Evolutionary conservation across 2,888 invertebrate genomes (phyloP).

Genomic region (Luperina testacea): DNA sequence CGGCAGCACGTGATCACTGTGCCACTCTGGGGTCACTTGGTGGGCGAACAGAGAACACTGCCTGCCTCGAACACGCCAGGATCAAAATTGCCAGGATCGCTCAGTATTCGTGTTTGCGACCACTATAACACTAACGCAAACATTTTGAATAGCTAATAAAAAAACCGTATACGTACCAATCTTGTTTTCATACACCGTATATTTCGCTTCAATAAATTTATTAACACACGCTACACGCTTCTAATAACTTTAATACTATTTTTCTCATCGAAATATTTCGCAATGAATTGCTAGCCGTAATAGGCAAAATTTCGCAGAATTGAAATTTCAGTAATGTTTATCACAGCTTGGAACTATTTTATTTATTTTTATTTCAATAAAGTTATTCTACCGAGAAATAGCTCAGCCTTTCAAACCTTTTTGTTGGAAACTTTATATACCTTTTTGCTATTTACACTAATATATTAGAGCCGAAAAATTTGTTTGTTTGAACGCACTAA

Average conservation of each 20-base stretch:
- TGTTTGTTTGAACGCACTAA: neutral
- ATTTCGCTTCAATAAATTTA: neutral
- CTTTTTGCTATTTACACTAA: neutral
- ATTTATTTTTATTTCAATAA: conserved; percentile 2
- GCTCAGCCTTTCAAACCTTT: neutral
- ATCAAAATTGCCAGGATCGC: neutral
- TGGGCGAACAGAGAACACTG: too few species aligned
- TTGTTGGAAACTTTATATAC: neutral
- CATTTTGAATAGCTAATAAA: too few species aligned
- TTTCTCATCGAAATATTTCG: neutral
- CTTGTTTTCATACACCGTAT: neutral
- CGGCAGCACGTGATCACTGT: too few species aligned
- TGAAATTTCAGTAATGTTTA: neutral
- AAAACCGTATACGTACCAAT: neutral
- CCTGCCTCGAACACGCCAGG: too few species aligned
- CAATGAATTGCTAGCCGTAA: neutral
- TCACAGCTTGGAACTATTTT: neutral
- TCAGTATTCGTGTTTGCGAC: neutral
- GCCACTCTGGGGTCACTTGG: too few species aligned
- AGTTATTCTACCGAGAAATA: conserved; percentile 4
- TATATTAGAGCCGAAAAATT: neutral
- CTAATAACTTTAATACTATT: conserved; percentile 8
- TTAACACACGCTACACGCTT: too few species aligned
- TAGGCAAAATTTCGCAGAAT: conserved; percentile 1
- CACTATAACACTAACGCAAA: neutral